Evolutionary conservation across 1,140 invertebrate species (phyloP).

Genomic region (Stegodyphus mimosarum): DNA sequence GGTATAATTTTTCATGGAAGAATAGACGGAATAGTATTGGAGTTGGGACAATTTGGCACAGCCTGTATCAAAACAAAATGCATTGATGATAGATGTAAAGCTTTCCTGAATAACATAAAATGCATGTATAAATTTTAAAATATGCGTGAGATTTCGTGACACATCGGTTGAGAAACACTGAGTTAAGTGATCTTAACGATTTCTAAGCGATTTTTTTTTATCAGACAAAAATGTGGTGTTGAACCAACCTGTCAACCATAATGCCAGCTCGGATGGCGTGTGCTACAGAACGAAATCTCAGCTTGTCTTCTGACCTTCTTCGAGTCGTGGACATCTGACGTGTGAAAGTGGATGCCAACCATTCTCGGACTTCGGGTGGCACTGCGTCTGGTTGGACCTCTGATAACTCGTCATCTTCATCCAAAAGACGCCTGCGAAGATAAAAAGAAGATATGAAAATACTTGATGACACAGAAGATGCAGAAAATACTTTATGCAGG

Average conservation of each 20-base stretch:
- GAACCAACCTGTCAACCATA: slow-evolving; percentile 86
- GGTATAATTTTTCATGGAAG: no score
- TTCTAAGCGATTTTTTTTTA: no score
- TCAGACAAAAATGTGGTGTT: not conserved
- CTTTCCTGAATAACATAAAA: no score
- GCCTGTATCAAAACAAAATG: no score
- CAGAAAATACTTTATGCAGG: not conserved
- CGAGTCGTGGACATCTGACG: slow-evolving; percentile 77
- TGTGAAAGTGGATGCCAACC: slow-evolving; percentile 97
- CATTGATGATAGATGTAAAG: no score
- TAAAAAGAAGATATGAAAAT: not conserved
- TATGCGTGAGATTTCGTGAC: no score
- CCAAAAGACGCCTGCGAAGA: slow-evolving; percentile 26
- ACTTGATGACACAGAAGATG: not conserved
- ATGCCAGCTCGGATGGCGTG: slow-evolving; percentile 97
- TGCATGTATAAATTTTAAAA: no score
- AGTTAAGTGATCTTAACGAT: no score
- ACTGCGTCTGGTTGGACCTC: slow-evolving; percentile 95
- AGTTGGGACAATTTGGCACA: no score
- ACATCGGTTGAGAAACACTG: no score
- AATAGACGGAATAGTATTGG: no score
- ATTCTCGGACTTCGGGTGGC: slow-evolving; percentile 93
- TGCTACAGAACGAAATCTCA: slow-evolving; percentile 90
- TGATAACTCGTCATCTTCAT: slow-evolving; percentile 88
- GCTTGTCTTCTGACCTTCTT: slow-evolving; percentile 75